Conservation (phyloP, 2,113 vertebrate species). For the Puma concolor region DNA sequence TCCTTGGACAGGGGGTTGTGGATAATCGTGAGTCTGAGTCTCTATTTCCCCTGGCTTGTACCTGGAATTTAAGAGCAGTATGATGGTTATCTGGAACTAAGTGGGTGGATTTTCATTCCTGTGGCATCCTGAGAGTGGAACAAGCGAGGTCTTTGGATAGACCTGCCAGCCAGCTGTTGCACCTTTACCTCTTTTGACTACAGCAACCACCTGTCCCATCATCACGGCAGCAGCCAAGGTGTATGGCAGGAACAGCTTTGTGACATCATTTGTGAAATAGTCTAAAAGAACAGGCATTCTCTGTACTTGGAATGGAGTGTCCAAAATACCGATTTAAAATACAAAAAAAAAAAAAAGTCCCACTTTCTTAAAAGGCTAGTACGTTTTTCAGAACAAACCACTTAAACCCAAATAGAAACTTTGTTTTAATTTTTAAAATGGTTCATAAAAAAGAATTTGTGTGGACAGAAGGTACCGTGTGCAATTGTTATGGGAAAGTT, state of each 20-base stretch:
- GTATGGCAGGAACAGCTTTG: not conserved
- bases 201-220: not conserved
- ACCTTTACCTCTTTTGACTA: not conserved
- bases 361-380: slow-evolving; percentile 38
- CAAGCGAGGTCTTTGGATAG: not conserved
- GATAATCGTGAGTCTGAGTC: not conserved
- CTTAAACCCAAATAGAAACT: slow-evolving; percentile 2
- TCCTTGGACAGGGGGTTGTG: not conserved
- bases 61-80: not conserved
- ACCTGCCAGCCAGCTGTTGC: not conserved
- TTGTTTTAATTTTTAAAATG: slow-evolving; percentile 27
- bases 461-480: not conserved
- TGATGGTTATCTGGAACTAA: not conserved
- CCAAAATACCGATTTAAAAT: not conserved
- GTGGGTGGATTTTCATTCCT: not conserved
- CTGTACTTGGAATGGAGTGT: not conserved
- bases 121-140: not conserved
- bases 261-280: not conserved
- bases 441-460: slow-evolving; percentile 13
- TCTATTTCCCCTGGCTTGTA: not conserved
- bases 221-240: not conserved
- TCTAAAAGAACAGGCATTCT: not conserved
- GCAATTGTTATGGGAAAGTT: not conserved
- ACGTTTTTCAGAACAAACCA: slow-evolving; percentile 43
- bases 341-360: not conserved